These are phyloP conservation scores for Hofmannophila pseudospretella DNA, from an alignment of 2,888 invertebrate species.

Conservation along the genomic window DNA sequence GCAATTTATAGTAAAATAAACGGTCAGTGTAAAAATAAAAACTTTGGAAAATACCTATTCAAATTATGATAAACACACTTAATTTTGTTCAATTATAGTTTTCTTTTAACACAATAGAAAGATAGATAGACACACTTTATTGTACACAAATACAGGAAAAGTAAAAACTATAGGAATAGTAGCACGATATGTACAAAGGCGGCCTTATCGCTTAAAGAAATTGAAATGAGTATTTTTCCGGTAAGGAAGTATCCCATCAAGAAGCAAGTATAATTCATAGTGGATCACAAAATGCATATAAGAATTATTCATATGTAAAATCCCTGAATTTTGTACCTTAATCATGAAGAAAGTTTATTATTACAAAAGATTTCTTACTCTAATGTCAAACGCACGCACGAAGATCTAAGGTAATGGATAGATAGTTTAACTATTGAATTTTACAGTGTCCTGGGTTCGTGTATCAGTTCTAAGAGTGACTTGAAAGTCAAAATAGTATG, in stretches of 20 bases:
- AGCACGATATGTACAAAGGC: too few species aligned
- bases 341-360: constrained; percentile 43
- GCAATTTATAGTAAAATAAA: too few species aligned
- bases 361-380: constrained; percentile 73
- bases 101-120: too few species aligned
- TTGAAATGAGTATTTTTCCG: constrained; percentile 81
- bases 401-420: constrained; percentile 86
- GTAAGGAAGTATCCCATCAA: constrained; percentile 68
- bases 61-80: too few species aligned
- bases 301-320: constrained; percentile 45
- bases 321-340: constrained; percentile 43
- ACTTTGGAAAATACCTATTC: too few species aligned
- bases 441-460: constrained; percentile 82
- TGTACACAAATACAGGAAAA: too few species aligned
- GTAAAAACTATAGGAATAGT: too few species aligned
- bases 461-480: constrained; percentile 46
- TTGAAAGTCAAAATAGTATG: constrained; percentile 45
- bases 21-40: too few species aligned
- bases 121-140: too few species aligned
- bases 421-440: constrained; percentile 84
- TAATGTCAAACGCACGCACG: constrained; percentile 79
- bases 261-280: constrained; percentile 73
- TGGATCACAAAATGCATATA: constrained; percentile 74
- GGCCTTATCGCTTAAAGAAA: too few species aligned
- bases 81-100: too few species aligned